Conservation (phyloP, 1,140 invertebrate species). For the Drosophila lacertosa region DNA sequence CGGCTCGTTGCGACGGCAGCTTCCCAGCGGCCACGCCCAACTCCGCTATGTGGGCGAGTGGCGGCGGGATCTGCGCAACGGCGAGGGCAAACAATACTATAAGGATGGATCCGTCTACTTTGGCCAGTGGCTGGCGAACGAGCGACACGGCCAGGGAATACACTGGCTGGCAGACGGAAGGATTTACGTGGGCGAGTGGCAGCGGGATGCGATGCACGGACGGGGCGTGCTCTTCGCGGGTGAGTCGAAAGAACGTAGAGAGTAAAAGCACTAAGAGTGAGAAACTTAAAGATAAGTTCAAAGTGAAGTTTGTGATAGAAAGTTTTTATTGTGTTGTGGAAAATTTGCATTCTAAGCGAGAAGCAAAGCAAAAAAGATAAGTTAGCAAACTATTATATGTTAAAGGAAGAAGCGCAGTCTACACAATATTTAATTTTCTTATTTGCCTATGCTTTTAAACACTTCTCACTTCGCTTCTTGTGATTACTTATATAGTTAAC, state of each 20-base stretch:
- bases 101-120: constrained; percentile 68
- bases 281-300: background rate
- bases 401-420: background rate
- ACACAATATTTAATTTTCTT: too few species aligned
- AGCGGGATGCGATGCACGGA: constrained; percentile 81
- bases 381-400: background rate
- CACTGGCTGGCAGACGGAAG: constrained; percentile 85
- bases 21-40: constrained; percentile 3
- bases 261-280: background rate
- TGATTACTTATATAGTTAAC: too few species aligned
- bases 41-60: constrained; percentile 85
- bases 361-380: background rate
- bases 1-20: constrained; percentile 55
- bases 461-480: too few species aligned
- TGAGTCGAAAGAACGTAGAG: constrained; percentile 25
- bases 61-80: constrained; percentile 84
- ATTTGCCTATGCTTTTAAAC: too few species aligned
- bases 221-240: constrained; percentile 79
- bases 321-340: too few species aligned
- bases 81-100: constrained; percentile 82
- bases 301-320: too few species aligned
- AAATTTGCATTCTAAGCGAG: too few species aligned
- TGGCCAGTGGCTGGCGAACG: constrained; percentile 84
- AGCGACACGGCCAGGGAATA: constrained; percentile 86
- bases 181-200: constrained; percentile 85